Evolutionary conservation across 2,888 invertebrate genomes (phyloP).

Genomic region (Trilocha varians): DNA sequence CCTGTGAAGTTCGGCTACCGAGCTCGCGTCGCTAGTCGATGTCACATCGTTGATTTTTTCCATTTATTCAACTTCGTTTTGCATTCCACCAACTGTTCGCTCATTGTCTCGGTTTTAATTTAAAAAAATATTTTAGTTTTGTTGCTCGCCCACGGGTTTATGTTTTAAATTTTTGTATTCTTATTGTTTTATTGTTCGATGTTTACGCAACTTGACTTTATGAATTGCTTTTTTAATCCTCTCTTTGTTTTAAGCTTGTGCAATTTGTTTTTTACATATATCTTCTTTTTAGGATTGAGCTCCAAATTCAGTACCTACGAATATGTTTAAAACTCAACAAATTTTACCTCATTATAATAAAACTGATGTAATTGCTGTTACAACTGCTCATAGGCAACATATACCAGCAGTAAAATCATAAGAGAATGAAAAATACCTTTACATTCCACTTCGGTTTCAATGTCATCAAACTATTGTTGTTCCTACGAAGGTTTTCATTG

Average conservation of each 20-base stretch:
- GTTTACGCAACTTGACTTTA: conserved; percentile 61
- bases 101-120: conserved; percentile 68
- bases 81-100: conserved; percentile 69
- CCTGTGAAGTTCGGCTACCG: conserved; percentile 35
- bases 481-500: too few relatives aligned
- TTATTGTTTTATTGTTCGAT: conserved; percentile 48
- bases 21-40: conserved; percentile 34
- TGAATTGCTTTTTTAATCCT: conserved; percentile 56
- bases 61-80: conserved; percentile 54
- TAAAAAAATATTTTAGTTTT: conserved; percentile 57
- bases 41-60: conserved; percentile 45
- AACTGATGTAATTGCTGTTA: too few relatives aligned
- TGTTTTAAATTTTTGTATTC: conserved; percentile 68
- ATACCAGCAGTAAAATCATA: too few relatives aligned
- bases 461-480: too few relatives aligned
- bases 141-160: conserved; percentile 63
- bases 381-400: too few relatives aligned
- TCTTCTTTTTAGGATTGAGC: too few relatives aligned
- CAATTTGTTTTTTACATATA: too few relatives aligned
- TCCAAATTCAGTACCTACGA: too few relatives aligned
- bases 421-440: too few relatives aligned
- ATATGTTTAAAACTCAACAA: too few relatives aligned
- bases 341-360: too few relatives aligned
- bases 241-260: conserved; percentile 14
- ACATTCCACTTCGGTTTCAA: too few relatives aligned